These are phyloP conservation scores for Chymomyza caudatula DNA, from an alignment of 2,888 invertebrate genomes.

Conservation along the genomic window DNA sequence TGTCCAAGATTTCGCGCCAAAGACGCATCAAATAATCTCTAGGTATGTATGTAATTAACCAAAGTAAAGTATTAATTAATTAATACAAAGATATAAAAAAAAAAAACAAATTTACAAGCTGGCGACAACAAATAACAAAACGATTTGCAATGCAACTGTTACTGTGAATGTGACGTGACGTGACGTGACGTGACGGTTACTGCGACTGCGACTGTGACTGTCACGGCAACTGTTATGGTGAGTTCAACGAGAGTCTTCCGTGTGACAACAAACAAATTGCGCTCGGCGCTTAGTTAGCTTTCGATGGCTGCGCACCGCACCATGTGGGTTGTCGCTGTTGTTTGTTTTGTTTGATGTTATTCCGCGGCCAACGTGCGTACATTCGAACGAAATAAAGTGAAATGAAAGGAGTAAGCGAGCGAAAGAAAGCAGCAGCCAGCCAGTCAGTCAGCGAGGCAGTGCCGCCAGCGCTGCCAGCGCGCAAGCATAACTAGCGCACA, in stretches of 20 bases:
- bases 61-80: background rate
- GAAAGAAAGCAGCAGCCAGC: conserved; percentile 77
- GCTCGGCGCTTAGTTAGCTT: conserved; percentile 39
- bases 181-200: no score
- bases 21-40: background rate
- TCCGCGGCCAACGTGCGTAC: conserved; percentile 78
- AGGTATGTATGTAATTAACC: background rate
- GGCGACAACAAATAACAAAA: background rate
- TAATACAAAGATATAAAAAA: background rate
- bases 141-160: no score
- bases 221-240: conserved; percentile 4
- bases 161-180: background rate
- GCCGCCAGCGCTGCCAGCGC: conserved; percentile 33
- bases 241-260: conserved; percentile 4
- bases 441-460: conserved; percentile 46
- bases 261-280: conserved; percentile 13
- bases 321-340: conserved; percentile 26
- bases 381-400: conserved; percentile 79
- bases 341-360: conserved; percentile 52
- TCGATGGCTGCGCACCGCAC: conserved; percentile 15
- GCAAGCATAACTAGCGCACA: conserved; percentile 39
- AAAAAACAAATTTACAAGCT: background rate
- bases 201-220: conserved; percentile 10
- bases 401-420: conserved; percentile 78
- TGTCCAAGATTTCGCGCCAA: background rate